Evolutionary conservation across 2,888 invertebrate species (phyloP).

Genomic region (Dolichopus griseipennis): DNA sequence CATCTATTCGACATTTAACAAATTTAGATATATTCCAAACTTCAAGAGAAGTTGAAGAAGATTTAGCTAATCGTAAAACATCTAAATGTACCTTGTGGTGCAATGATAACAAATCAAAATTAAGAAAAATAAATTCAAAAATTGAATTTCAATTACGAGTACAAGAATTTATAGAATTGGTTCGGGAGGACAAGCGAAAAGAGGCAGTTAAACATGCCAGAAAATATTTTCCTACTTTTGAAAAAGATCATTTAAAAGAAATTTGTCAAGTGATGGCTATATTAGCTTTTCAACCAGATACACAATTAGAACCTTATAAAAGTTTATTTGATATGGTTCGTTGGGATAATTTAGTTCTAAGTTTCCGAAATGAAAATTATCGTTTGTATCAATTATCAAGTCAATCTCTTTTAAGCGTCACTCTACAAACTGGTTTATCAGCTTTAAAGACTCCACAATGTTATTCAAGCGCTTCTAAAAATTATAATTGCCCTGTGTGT

Average conservation of each 20-base stretch:
- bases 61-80: constrained; percentile 72
- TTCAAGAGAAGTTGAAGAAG: constrained; percentile 78
- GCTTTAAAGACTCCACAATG: constrained; percentile 92
- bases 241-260: constrained; percentile 76
- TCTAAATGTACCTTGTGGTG: constrained; percentile 89
- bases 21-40: constrained; percentile 87
- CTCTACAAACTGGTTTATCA: constrained; percentile 86
- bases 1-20: constrained; percentile 75
- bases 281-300: constrained; percentile 81
- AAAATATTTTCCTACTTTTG: constrained; percentile 80
- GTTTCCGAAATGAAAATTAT: constrained; percentile 91
- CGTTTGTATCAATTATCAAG: constrained; percentile 87
- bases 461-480: constrained; percentile 60
- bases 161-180: constrained; percentile 89
- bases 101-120: constrained; percentile 90
- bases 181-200: constrained; percentile 73
- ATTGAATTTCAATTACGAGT: constrained; percentile 83
- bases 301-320: constrained; percentile 63
- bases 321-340: constrained; percentile 56
- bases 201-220: constrained; percentile 94
- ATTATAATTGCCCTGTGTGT: constrained; percentile 88
- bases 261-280: constrained; percentile 94
- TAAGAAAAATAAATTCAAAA: constrained; percentile 85
- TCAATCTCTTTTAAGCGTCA: constrained; percentile 84
- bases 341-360: constrained; percentile 77